Base-by-base conservation (phyloP, 2,888 invertebrate species). In the Aspidiotus rigidus region DNA sequence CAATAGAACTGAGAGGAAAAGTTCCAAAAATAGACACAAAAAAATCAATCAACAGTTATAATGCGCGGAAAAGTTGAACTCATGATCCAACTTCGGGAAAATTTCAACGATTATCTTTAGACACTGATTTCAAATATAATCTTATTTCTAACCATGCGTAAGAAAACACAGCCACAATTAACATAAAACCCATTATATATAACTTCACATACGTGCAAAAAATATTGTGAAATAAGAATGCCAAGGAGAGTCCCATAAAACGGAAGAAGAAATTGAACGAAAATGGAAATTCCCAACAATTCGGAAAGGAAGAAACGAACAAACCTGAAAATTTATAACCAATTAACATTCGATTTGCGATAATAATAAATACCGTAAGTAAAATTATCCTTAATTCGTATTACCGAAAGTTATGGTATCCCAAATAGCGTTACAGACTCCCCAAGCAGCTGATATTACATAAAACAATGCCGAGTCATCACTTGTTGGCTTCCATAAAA, bases 381-480 rank as follows among this genome's bases (percentile, higher is more conserved):
- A 10, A 44, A 11, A 44, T 8, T 44, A 44, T 44, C 8, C 8
- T 49, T 49, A 49, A 11, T 49, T 13, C 2, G 10, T 13, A 49
- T 49, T 49, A 49, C 75, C 77, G 77, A 73, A 80, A 64, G 81
- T 77, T 28, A 84, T 77, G 6, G 89, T 88, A 76, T 91, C 90
- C 90, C 90, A 91, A 73, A 90, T 86, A 17, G 89, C 88, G 69
- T 90, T 89, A 78, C 90, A 90, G 3, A 90, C 90, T 15, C 90
- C 90, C 90, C 90, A 91, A 0, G 89, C 88, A 0, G 90, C 89
- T 3, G 89, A 88, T 64, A 90, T 88, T 28, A 90, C 88, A 73
- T 89, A 89, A 71, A 90, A 89, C 64, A 90, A 80, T 0, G 90
- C 90, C 15, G 89, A 84, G 75, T 90, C 90, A 67, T 90, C 89